Evolutionary conservation across 2,888 invertebrate species (phyloP).

Genomic region (Zygaena filipendulae): DNA sequence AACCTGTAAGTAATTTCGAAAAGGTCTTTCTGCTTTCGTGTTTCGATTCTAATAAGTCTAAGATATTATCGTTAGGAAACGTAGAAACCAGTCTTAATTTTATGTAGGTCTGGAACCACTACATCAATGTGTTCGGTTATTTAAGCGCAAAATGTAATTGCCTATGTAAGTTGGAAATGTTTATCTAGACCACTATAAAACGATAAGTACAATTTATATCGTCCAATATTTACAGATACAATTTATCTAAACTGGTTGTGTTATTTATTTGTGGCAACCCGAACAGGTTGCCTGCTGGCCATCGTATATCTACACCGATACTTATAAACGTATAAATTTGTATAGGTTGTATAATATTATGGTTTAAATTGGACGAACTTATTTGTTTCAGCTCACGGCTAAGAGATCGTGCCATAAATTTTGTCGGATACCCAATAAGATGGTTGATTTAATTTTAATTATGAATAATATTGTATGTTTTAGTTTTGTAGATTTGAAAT

Average conservation of each 20-base stretch:
- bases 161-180: constrained; percentile 25
- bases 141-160: constrained; percentile 24
- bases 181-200: constrained; percentile 31
- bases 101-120: too few relatives aligned
- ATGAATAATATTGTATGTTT: constrained; percentile 19
- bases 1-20: too few relatives aligned
- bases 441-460: constrained; percentile 29
- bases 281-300: constrained; percentile 54
- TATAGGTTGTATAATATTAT: constrained; percentile 45
- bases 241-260: constrained; percentile 56
- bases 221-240: constrained; percentile 55
- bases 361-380: constrained; percentile 50
- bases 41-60: too few relatives aligned
- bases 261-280: constrained; percentile 54
- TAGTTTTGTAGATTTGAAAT: constrained; percentile 11
- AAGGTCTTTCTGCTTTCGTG: too few relatives aligned
- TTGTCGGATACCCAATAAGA: constrained; percentile 28
- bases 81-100: too few relatives aligned
- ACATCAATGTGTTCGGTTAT: too few relatives aligned
- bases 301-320: constrained; percentile 46
- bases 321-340: constrained; percentile 40
- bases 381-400: constrained; percentile 40
- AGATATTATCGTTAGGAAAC: too few relatives aligned
- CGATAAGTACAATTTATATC: constrained; percentile 49
- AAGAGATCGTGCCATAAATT: constrained; percentile 36